These are phyloP conservation scores for Dynastes tityus DNA, from an alignment of 2,888 invertebrate genomes.

Conservation along the genomic window DNA sequence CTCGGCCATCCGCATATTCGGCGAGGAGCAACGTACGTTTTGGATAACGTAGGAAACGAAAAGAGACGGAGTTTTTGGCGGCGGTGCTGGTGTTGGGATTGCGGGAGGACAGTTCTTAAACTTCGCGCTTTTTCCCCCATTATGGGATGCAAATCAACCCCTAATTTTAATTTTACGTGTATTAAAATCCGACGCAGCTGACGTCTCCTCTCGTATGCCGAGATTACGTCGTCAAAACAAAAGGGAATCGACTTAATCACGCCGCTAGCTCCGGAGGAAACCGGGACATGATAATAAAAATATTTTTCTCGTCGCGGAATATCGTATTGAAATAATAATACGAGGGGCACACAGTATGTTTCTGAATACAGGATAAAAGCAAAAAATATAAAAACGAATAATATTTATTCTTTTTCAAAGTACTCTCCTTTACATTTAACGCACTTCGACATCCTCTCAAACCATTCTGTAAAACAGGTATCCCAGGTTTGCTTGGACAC, in stretches of 20 bases:
- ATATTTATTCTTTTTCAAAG: too few relatives aligned
- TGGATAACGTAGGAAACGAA: conserved; percentile 24
- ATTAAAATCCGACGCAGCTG: conserved; percentile 75
- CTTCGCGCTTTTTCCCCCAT: conserved; percentile 72
- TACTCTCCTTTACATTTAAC: too few relatives aligned
- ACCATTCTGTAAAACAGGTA: too few relatives aligned
- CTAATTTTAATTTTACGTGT: conserved; percentile 77
- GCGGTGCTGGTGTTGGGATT: conserved; percentile 8
- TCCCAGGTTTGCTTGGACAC: too few relatives aligned
- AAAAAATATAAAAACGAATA: too few relatives aligned
- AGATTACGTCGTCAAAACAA: conserved; percentile 68
- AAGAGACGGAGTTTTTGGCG: conserved; percentile 19
- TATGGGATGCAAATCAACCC: conserved; percentile 75
- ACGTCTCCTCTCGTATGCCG: conserved; percentile 68
- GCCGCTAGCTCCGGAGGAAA: conserved; percentile 57
- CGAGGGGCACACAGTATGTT: too few relatives aligned
- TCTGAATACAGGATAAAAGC: too few relatives aligned
- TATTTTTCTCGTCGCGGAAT: conserved; percentile 11
- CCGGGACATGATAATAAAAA: conserved; percentile 56
- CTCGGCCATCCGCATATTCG: conserved; percentile 7
- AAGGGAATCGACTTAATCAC: conserved; percentile 68
- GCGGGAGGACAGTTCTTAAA: conserved; percentile 54
- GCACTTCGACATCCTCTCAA: too few relatives aligned
- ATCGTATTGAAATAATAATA: too few relatives aligned
- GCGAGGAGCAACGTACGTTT: background rate